Evolutionary conservation across 2,888 invertebrate genomes (phyloP).

Genomic region (Chironomus riparius): DNA sequence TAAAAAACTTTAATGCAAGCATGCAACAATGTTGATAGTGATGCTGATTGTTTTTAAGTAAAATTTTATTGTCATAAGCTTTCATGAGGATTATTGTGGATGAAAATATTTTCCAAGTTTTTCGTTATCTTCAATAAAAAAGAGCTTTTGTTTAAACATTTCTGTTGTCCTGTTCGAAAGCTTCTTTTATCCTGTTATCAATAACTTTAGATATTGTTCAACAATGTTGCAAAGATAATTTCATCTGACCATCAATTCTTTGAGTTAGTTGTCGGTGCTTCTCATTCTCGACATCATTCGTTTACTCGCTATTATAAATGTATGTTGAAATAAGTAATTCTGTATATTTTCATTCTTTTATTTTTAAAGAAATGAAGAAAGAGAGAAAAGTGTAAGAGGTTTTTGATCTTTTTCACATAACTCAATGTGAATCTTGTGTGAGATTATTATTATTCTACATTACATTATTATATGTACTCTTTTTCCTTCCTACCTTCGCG

Average conservation of each 20-base stretch:
- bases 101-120: background rate
- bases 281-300: too few relatives aligned
- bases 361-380: background rate
- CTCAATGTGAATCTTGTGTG: constrained; percentile 22
- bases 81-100: background rate
- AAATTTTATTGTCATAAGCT: background rate
- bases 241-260: too few relatives aligned
- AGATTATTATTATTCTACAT: constrained; percentile 21
- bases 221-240: too few relatives aligned
- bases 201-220: too few relatives aligned
- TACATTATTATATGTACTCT: constrained; percentile 7
- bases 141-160: background rate
- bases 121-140: background rate
- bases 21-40: background rate
- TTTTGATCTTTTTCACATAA: constrained; percentile 20
- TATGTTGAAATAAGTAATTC: too few relatives aligned
- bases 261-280: too few relatives aligned
- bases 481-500: background rate
- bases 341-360: background rate
- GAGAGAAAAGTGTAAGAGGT: constrained; percentile 8
- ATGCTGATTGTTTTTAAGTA: background rate
- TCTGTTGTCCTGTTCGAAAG: background rate
- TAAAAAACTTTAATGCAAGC: background rate
- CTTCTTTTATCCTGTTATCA: background rate
- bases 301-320: too few relatives aligned